phyloP scores from a whole-genome alignment of 2,113 vertebrate species.

The Oryzias celebensis region DNA sequence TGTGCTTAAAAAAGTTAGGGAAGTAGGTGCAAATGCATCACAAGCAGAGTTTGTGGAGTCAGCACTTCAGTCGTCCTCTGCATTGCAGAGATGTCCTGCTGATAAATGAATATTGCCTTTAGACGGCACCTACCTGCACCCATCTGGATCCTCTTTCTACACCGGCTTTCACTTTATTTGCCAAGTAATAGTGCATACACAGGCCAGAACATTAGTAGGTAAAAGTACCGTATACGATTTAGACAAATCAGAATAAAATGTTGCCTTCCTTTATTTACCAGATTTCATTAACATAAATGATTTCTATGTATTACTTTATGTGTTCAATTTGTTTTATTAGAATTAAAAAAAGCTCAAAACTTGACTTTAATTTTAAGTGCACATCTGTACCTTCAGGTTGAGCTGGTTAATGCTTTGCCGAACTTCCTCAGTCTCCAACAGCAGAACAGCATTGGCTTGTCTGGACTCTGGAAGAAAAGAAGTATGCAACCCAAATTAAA shows the following conservation, averaged over 20 bases:
- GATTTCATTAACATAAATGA: no score
- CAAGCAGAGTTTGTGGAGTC: slow-evolving; percentile 44
- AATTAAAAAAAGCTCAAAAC: not conserved
- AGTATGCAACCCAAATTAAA: not conserved
- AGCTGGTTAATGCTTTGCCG: slow-evolving; percentile 84
- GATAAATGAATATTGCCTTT: slow-evolving; percentile 67
- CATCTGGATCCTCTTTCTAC: slow-evolving; percentile 47
- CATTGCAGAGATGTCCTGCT: slow-evolving; percentile 66
- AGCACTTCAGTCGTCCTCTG: slow-evolving; percentile 56
- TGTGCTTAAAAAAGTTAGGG: not conserved
- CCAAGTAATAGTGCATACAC: slow-evolving; percentile 11
- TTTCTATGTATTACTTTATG: no score
- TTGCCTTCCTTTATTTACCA: no score
- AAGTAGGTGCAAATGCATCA: not conserved
- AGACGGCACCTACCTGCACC: slow-evolving; percentile 49
- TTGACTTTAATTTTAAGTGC: slow-evolving; percentile 4
- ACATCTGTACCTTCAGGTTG: slow-evolving; percentile 82
- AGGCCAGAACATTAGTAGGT: not conserved
- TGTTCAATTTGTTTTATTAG: no score
- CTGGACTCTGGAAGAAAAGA: slow-evolving; percentile 47
- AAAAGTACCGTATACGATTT: not conserved
- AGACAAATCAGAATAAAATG: not conserved
- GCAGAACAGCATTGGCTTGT: slow-evolving; percentile 53
- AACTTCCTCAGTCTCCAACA: slow-evolving; percentile 83
- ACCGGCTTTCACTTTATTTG: slow-evolving; percentile 30